Evolutionary conservation across 2,113 vertebrate species (phyloP).

Genomic region (Etia nguti): DNA sequence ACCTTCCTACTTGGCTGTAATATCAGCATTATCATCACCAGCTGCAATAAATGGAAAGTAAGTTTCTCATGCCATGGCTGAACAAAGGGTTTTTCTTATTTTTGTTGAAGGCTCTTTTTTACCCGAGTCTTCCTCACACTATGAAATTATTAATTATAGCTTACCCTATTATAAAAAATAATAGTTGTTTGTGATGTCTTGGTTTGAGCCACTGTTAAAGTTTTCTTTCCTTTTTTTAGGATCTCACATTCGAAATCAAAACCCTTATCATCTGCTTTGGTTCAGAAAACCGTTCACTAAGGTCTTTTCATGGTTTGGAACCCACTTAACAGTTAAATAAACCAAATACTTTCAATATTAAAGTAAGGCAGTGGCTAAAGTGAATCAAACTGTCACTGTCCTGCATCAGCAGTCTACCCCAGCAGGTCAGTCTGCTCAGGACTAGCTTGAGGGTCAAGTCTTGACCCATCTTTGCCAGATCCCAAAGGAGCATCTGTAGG

Average conservation of each 20-base stretch:
- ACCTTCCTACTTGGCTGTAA: neutral
- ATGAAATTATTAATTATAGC: neutral
- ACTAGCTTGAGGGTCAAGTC: neutral
- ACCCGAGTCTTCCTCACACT: neutral
- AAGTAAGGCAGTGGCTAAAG: neutral
- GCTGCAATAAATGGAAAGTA: neutral
- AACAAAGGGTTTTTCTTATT: fast-evolving
- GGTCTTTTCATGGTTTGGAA: neutral
- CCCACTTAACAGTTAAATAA: fast-evolving
- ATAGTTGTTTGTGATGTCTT: neutral
- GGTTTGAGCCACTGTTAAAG: neutral
- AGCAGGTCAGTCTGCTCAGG: neutral
- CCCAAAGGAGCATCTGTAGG: neutral
- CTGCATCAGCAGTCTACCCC: neutral
- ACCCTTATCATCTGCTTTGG: neutral
- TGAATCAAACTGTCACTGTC: neutral
- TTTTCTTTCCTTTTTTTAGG: neutral
- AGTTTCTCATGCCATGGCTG: neutral
- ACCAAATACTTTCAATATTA: neutral
- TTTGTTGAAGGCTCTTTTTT: neutral
- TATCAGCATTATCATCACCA: fast-evolving
- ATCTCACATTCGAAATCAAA: neutral
- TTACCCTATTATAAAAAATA: fast-evolving
- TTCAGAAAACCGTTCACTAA: fast-evolving
- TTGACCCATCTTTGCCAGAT: neutral